phyloP scores from a whole-genome alignment of 2,113 vertebrate genomes.

The Psilopsiagon aurifrons region DNA sequence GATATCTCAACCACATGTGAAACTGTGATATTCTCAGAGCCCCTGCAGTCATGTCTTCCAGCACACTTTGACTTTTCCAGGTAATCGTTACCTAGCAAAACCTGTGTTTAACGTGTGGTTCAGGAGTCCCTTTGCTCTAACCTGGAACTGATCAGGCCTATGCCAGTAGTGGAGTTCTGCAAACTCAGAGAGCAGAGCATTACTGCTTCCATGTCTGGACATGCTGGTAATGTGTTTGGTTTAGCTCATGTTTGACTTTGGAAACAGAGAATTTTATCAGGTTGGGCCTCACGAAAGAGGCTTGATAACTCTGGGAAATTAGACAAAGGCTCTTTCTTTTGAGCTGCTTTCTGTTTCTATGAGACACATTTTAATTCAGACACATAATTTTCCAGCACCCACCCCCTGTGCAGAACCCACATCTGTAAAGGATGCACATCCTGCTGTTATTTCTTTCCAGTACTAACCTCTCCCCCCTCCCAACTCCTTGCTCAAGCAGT shows the following conservation, averaged over 20 bases:
- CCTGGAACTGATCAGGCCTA: background rate
- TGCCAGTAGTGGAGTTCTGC: background rate
- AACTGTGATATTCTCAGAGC: background rate
- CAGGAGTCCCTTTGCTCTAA: background rate
- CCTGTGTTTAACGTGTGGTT: background rate
- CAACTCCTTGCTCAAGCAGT: background rate
- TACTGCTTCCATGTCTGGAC: background rate
- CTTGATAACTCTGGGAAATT: background rate
- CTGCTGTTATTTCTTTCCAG: background rate
- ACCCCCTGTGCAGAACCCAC: background rate
- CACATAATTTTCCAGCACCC: background rate
- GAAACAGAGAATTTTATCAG: conserved; percentile 9
- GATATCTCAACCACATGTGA: background rate
- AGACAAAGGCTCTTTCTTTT: conserved; percentile 43
- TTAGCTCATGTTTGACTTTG: background rate
- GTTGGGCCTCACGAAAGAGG: background rate
- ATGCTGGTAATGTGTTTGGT: background rate
- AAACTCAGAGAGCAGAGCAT: background rate
- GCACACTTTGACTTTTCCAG: background rate
- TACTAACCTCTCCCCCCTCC: background rate
- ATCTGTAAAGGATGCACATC: background rate
- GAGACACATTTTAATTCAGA: background rate
- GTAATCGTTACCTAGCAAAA: background rate
- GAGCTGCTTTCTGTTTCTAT: background rate
- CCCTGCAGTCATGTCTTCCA: background rate